Percentiles rank a stretch among this genome's conserved stretches.
Evolutionary conservation across 1,140 invertebrate genomes (phyloP).

Genomic region (Bursaphelenchus mucronatus): DNA sequence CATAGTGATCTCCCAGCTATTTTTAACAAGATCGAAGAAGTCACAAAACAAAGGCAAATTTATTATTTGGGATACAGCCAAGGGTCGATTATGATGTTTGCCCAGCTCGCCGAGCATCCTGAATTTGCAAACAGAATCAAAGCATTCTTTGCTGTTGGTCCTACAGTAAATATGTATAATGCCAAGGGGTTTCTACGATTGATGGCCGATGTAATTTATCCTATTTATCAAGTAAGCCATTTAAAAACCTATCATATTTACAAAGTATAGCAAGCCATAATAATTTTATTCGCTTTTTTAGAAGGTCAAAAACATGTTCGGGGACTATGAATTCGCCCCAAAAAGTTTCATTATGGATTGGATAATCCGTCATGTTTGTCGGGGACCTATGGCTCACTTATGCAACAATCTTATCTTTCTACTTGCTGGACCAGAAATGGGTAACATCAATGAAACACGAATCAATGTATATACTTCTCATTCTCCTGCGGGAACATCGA

Average conservation of each 20-base stretch:
- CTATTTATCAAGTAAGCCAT: no score
- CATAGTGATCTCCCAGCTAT: constrained; percentile 72
- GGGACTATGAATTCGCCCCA: no score
- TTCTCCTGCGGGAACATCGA: constrained; percentile 25
- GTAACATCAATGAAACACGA: constrained; percentile 26
- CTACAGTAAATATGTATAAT: constrained; percentile 43
- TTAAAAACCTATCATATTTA: no score
- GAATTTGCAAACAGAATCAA: constrained; percentile 16
- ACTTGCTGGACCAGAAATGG: constrained; percentile 20
- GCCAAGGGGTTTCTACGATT: constrained; percentile 41
- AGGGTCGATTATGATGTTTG: constrained; percentile 63
- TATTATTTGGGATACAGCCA: constrained; percentile 64
- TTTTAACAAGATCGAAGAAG: constrained; percentile 68
- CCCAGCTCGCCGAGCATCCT: constrained; percentile 48
- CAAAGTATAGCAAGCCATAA: no score
- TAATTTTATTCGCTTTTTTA: no score
- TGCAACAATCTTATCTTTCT: constrained; percentile 26
- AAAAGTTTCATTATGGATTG: no score
- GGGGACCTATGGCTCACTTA: neutral
- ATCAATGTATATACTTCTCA: constrained; percentile 31
- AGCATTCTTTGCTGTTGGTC: constrained; percentile 51
- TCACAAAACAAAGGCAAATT: constrained; percentile 49
- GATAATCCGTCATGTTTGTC: no score
- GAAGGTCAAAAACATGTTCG: no score
- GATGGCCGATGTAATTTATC: no score